phyloP scores from a whole-genome alignment of 2,888 invertebrate species.

The Zhengitettix transpicula region DNA sequence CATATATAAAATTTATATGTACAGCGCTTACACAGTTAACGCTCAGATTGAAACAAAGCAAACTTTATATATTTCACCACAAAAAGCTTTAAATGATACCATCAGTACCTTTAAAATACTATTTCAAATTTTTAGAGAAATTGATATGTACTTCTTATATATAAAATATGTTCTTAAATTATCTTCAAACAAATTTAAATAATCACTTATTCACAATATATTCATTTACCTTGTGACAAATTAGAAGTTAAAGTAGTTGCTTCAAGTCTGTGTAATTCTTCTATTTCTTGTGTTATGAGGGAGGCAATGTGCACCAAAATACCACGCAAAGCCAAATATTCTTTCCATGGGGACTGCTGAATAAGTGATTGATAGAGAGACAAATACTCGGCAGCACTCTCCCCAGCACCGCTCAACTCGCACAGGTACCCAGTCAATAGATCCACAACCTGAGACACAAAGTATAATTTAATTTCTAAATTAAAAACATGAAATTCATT shows the following conservation, averaged over 20 bases:
- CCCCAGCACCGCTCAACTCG: conserved; percentile 73
- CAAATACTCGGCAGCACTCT: conserved; percentile 83
- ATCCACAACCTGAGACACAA: conserved; percentile 46
- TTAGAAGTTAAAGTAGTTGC: conserved; percentile 87
- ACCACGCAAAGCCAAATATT: conserved; percentile 76
- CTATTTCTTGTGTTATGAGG: conserved; percentile 74
- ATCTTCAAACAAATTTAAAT: no score
- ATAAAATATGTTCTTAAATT: no score
- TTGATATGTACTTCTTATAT: no score
- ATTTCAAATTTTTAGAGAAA: no score
- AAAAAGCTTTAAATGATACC: no score
- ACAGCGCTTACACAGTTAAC: no score
- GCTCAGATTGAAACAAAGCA: no score
- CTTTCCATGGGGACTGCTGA: conserved; percentile 79
- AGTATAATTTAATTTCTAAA: no score
- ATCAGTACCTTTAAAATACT: no score
- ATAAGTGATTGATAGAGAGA: conserved; percentile 73
- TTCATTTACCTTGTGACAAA: conserved; percentile 54
- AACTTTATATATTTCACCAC: no score
- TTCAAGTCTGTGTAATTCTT: conserved; percentile 73
- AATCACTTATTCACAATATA: no score
- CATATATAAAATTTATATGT: no score
- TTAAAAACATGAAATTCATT: neutral
- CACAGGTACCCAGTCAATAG: conserved; percentile 76
- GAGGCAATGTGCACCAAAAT: conserved; percentile 71